Conservation (phyloP, 2,888 invertebrate genomes). For the Agriotes lineatus region DNA sequence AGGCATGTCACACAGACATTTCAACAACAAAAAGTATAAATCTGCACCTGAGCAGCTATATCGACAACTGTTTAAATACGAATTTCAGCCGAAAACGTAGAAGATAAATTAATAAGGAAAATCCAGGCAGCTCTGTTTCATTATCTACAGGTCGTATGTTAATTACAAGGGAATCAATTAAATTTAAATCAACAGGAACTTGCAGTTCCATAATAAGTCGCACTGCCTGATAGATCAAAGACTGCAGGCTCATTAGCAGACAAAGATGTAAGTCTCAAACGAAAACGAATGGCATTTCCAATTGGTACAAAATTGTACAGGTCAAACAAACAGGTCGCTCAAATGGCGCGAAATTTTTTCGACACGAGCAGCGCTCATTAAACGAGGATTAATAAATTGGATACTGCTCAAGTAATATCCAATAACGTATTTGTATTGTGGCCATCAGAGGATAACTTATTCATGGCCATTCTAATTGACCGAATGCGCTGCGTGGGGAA, state of each 20-base stretch:
- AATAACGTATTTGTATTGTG: neutral
- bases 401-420: neutral
- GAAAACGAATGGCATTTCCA: neutral
- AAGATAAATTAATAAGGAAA: too few relatives aligned
- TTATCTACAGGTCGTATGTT: neutral
- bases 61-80: too few relatives aligned
- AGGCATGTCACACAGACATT: too few relatives aligned
- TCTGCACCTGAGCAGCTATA: too few relatives aligned
- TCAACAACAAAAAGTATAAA: too few relatives aligned
- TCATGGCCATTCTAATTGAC: neutral
- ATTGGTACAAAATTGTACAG: neutral
- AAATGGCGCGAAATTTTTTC: too few relatives aligned
- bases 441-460: neutral
- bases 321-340: neutral
- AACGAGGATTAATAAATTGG: neutral
- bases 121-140: neutral
- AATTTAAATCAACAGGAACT: neutral
- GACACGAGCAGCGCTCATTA: neutral
- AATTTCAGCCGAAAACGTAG: too few relatives aligned
- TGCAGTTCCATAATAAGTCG: neutral
- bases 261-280: neutral
- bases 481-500: neutral
- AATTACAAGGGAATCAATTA: constrained; percentile 1
- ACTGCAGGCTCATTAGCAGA: neutral
- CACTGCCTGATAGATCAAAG: neutral